Base-by-base conservation (phyloP, 2,113 vertebrate species). In the Nycticebus coucang region DNA sequence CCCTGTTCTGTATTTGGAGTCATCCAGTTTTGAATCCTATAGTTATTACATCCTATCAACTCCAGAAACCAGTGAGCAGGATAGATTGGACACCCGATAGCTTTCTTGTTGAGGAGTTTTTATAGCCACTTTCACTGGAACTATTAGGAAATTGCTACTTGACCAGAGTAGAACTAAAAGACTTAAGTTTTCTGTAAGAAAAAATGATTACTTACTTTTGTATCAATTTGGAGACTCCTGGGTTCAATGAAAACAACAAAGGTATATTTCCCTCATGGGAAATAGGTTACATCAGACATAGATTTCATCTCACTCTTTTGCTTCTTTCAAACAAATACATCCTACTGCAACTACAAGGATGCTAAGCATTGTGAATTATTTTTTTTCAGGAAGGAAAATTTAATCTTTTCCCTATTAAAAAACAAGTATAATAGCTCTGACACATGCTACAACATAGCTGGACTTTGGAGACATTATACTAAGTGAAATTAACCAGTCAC, bases 61-160 rank as follows among this genome's bases (percentile, higher is more conserved):
- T 95, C n/a, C 71, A 95, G 94, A 97, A 95, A 77, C 77, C 83
- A 95, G 69, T 35, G 84, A 96, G 88, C 75, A 97, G 95, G 60
- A 94, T 96, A 80, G 95, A 66, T 69, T 93, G 97, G 95, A 96
- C 15, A 37, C 75, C 77, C 94, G 89, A 74, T 87, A 96, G 95
- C 62, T 96, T 97, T 98, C 94, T 94, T 95, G 78, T 95, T 96
- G 97, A 97, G 87, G 21, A 71, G 35, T 93, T 97, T 96, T 95
- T 87, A 92, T 82, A 95, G 87, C 88, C 35, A 86, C 95, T 74
- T 96, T 96, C 41, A 69, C 86, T 26, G 95, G 94, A 74, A 91
- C 94, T 26, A 81, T 95, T 69, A 91, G 95, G 94, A 98, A 96
- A 95, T 87, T 93, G 96, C 97, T 80, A 94, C 94, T 95, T 95